These are phyloP conservation scores for Odocoileus virginianus DNA, from an alignment of 2,113 vertebrate genomes.

Conservation along the genomic window DNA sequence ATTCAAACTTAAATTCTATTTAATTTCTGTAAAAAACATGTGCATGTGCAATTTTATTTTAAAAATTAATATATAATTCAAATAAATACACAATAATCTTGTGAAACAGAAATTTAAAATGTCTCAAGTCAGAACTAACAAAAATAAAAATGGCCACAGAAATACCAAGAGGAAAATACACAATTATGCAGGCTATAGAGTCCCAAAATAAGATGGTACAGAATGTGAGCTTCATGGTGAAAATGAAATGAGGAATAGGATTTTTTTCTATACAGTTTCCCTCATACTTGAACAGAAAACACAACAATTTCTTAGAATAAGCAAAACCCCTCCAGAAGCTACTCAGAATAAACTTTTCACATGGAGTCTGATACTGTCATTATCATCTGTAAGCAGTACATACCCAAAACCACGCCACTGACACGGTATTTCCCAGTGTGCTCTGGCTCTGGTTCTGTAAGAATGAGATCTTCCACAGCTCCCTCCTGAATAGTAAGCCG, in stretches of 20 bases:
- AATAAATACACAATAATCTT: background rate
- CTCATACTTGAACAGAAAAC: background rate
- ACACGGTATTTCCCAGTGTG: conserved; percentile 84
- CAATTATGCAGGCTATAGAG: background rate
- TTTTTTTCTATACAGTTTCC: background rate
- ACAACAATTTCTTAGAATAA: background rate
- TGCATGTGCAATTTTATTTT: background rate
- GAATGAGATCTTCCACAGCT: conserved; percentile 91
- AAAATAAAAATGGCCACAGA: conserved; percentile 16
- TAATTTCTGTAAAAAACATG: background rate
- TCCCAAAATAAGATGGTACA: background rate
- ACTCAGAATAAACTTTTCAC: background rate
- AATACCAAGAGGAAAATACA: background rate
- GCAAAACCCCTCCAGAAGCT: background rate
- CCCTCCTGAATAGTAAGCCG: conserved; percentile 88
- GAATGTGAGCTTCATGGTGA: background rate
- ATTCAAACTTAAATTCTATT: background rate
- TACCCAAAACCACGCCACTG: conserved; percentile 88
- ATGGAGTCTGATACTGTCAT: background rate
- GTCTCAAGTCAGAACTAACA: background rate
- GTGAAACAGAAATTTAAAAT: background rate
- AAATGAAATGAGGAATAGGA: background rate
- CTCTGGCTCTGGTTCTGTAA: conserved; percentile 82
- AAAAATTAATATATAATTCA: background rate
- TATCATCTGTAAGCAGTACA: background rate